Conservation (phyloP, 2,113 vertebrate species). For the Oxygymnocypris stewartii region DNA sequence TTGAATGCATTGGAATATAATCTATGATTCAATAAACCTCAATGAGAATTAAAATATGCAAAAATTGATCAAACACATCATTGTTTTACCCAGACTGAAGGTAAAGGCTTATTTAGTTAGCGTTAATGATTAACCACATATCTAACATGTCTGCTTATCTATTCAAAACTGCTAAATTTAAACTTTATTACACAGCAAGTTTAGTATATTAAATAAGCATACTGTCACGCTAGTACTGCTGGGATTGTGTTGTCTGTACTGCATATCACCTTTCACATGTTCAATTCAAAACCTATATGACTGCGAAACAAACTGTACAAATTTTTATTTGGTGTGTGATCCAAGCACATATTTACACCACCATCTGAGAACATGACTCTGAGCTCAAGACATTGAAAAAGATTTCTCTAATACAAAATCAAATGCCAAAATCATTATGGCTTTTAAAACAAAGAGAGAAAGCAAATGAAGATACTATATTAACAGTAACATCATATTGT, state of each 20-base stretch:
- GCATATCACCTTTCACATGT: not conserved
- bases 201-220: not conserved
- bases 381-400: not conserved
- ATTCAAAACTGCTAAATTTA: not conserved
- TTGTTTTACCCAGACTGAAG: constrained; percentile 2
- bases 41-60: not conserved
- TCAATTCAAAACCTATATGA: not conserved
- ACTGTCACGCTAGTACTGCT: not conserved
- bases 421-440: not conserved
- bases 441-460: not conserved
- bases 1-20: not conserved
- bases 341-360: not conserved
- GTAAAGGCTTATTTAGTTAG: not conserved
- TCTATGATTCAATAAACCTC: constrained; percentile 13
- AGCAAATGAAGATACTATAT: too few species aligned
- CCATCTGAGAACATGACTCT: not conserved
- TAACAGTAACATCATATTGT: too few species aligned
- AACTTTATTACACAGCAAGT: not conserved
- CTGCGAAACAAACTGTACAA: constrained; percentile 10
- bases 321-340: not conserved
- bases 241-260: not conserved
- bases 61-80: not conserved
- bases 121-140: not conserved
- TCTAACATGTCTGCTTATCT: not conserved
- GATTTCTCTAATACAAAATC: too few species aligned